A percentile compares a stretch with the other conserved stretches of the same genome.
These are phyloP conservation scores for Palythoa grandis DNA, from an alignment of 92 coral and sea anemone genomes.

Conservation along the genomic window DNA sequence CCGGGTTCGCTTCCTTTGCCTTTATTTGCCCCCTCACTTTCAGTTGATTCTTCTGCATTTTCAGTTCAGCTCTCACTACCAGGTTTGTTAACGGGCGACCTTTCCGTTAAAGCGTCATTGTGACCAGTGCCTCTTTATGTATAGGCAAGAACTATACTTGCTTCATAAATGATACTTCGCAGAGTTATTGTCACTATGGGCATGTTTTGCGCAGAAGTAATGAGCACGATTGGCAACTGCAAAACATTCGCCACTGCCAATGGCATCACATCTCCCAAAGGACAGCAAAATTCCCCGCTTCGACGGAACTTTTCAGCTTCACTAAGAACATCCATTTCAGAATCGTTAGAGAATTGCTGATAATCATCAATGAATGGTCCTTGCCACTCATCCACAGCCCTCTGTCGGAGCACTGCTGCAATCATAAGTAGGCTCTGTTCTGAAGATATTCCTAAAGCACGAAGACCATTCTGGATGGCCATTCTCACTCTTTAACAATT, in stretches of 20 bases:
- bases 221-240: slow-evolving; percentile 45
- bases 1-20: slow-evolving; percentile 29
- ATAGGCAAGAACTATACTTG: slow-evolving; percentile 33
- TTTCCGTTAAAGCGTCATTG: slow-evolving; percentile 43
- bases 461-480: no score
- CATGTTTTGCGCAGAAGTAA: slow-evolving; percentile 53
- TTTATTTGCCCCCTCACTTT: slow-evolving; percentile 8
- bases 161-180: slow-evolving; percentile 26
- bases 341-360: no score
- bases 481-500: no score
- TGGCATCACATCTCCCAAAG: slow-evolving; percentile 50
- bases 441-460: no score
- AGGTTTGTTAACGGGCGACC: slow-evolving; percentile 8
- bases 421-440: no score
- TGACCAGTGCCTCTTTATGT: slow-evolving; percentile 59
- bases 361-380: no score
- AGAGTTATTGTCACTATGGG: slow-evolving; percentile 48
- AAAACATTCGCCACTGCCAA: slow-evolving; percentile 51
- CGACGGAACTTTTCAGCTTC: no score
- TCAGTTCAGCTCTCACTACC: slow-evolving; percentile 32
- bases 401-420: no score
- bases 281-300: no score
- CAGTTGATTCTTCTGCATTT: not conserved
- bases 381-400: no score
- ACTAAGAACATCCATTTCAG: no score